phyloP scores from a whole-genome alignment of 2,888 invertebrate genomes.

The Cecidostiba fungosa region DNA sequence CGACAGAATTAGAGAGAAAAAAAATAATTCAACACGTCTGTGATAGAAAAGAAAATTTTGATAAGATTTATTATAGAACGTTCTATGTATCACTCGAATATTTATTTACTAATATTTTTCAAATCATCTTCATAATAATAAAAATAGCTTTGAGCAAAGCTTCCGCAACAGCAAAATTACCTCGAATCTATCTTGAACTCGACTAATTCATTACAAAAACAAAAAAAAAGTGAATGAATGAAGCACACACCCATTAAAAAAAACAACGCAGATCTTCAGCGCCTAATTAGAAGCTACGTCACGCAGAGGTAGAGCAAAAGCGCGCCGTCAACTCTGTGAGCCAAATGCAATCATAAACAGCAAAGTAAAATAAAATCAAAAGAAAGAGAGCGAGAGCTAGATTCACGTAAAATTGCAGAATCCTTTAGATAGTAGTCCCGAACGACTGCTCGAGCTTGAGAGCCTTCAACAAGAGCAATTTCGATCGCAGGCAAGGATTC shows the following conservation, averaged over 20 bases:
- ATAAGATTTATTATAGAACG: background rate
- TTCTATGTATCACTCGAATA: background rate
- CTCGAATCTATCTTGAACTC: constrained; percentile 13
- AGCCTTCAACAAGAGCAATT: constrained; percentile 60
- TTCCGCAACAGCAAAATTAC: constrained; percentile 23
- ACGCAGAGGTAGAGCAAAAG: constrained; percentile 21
- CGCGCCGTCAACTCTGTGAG: constrained; percentile 2
- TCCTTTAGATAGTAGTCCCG: constrained; percentile 52
- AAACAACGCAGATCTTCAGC: background rate
- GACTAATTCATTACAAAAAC: constrained; percentile 14
- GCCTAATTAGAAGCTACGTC: constrained; percentile 22
- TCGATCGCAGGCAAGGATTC: constrained; percentile 84
- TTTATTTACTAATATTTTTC: constrained; percentile 2
- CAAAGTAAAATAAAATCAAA: constrained; percentile 18
- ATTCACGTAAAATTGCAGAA: constrained; percentile 56
- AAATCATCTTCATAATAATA: background rate
- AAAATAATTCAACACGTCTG: background rate
- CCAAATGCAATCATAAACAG: constrained; percentile 8
- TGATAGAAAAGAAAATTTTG: background rate
- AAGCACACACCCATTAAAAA: background rate
- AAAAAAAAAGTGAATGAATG: background rate
- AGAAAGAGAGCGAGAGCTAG: constrained; percentile 9
- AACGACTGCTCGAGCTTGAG: constrained; percentile 50
- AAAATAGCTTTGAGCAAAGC: constrained; percentile 15
- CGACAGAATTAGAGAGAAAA: background rate